Conservation (phyloP, 2,888 invertebrate species). For the Meteorus colon region DNA sequence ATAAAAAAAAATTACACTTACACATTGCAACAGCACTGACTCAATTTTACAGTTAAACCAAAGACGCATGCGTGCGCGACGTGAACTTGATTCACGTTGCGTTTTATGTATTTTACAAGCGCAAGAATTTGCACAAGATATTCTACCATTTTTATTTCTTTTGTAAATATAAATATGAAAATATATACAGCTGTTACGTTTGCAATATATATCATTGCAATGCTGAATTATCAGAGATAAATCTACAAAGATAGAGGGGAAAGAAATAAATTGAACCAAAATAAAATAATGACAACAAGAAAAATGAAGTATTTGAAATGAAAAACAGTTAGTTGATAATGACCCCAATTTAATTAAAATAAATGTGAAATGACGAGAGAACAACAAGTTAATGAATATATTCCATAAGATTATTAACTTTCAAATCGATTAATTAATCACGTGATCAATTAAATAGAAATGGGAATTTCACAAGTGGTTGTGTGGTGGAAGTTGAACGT, state of each 20-base stretch:
- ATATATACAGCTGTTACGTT: neutral
- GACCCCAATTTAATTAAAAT: neutral
- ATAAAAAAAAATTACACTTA: neutral
- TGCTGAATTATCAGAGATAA: neutral
- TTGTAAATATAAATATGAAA: neutral
- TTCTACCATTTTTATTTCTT: neutral
- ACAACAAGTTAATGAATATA: neutral
- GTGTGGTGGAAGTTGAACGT: neutral
- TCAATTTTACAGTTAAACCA: conserved; percentile 16
- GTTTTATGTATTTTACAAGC: neutral
- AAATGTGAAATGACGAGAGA: neutral
- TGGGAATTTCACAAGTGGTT: neutral
- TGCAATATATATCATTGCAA: neutral
- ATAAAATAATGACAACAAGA: neutral
- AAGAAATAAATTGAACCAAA: neutral
- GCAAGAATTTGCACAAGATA: neutral
- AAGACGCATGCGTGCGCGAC: conserved; percentile 9
- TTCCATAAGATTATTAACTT: neutral
- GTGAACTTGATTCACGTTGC: conserved; percentile 1
- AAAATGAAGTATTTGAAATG: neutral
- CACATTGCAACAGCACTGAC: neutral
- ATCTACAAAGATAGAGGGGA: neutral
- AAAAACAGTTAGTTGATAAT: neutral
- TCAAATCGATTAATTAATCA: conserved; percentile 5
- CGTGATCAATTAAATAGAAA: conserved; percentile 4